A percentile compares a stretch with the other conserved stretches of the same genome.
phyloP scores from a whole-genome alignment of 2,113 vertebrate genomes.

The Xenopus borealis region DNA sequence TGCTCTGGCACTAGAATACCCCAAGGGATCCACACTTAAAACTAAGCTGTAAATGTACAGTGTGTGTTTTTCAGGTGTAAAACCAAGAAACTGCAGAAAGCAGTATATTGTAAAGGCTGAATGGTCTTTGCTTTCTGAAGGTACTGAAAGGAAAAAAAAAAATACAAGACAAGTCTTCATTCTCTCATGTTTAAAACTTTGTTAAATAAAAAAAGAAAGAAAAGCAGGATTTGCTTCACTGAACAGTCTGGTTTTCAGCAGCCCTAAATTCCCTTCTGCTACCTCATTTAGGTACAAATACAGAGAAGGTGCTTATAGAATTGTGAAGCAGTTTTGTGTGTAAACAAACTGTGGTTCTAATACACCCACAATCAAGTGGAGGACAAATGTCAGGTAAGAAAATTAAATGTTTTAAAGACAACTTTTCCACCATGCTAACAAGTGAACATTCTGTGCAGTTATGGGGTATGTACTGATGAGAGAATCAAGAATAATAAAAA shows the following conservation, averaged over 20 bases:
- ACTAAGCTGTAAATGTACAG: slow-evolving; percentile 2
- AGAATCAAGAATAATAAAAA: slow-evolving; percentile 12
- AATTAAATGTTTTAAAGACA: neutral
- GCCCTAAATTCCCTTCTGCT: neutral
- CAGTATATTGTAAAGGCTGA: slow-evolving; percentile 19
- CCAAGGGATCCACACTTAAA: neutral
- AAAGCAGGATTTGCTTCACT: neutral
- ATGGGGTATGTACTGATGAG: slow-evolving; percentile 1
- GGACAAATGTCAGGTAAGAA: neutral
- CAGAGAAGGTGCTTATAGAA: neutral
- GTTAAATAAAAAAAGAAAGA: neutral
- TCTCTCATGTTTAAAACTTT: slow-evolving; percentile 21
- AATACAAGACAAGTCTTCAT: slow-evolving; percentile 19
- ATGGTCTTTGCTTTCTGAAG: neutral
- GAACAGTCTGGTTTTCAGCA: neutral
- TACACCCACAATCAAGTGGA: slow-evolving; percentile 10
- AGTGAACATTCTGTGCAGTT: slow-evolving; percentile 1
- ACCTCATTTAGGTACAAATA: neutral
- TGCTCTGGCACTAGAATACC: neutral
- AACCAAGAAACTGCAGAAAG: slow-evolving; percentile 2
- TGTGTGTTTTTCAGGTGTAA: neutral
- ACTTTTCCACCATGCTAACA: slow-evolving; percentile 2
- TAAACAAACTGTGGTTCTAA: neutral
- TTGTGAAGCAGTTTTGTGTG: neutral
- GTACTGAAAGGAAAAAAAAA: no score